Conservation (phyloP, 2,113 vertebrate genomes). For the Willisornis vidua region DNA sequence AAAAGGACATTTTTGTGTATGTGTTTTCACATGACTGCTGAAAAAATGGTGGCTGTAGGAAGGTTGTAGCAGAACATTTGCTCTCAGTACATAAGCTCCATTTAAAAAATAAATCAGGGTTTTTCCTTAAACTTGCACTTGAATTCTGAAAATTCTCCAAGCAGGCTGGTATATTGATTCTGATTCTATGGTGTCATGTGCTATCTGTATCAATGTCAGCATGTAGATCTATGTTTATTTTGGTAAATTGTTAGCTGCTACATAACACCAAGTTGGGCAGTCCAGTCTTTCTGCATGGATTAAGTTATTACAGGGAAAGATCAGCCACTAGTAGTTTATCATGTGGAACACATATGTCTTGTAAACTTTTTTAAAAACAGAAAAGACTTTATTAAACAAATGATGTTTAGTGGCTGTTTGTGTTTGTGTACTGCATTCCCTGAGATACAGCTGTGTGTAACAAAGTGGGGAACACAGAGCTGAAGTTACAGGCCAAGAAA, state of each 20-base stretch:
- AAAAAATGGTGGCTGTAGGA: conserved; percentile 1
- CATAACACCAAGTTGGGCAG: not conserved
- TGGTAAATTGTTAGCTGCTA: conserved; percentile 16
- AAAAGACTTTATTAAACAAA: conserved; percentile 67
- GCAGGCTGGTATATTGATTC: conserved; percentile 39
- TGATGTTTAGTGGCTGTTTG: conserved; percentile 11
- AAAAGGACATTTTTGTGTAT: conserved; percentile 6
- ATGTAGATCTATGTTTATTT: conserved; percentile 2
- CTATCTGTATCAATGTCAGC: conserved; percentile 16
- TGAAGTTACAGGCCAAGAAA: not conserved
- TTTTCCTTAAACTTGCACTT: conserved; percentile 57
- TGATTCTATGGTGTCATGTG: conserved; percentile 24
- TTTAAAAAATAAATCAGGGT: conserved; percentile 20
- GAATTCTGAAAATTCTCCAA: conserved; percentile 45
- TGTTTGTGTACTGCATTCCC: not conserved
- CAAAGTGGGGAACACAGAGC: not conserved
- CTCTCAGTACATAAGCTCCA: not conserved
- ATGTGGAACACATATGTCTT: conserved; percentile 64
- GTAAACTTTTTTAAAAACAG: conserved; percentile 71
- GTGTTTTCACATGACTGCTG: conserved; percentile 14
- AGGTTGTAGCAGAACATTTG: conserved; percentile 20
- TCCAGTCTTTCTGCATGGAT: conserved; percentile 39
- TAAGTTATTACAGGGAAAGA: conserved; percentile 1
- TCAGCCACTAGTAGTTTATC: conserved; percentile 3
- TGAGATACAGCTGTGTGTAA: not conserved